These are phyloP conservation scores for Nothobranchius furzeri DNA, from an alignment of 2,113 vertebrate genomes.

Conservation along the genomic window DNA sequence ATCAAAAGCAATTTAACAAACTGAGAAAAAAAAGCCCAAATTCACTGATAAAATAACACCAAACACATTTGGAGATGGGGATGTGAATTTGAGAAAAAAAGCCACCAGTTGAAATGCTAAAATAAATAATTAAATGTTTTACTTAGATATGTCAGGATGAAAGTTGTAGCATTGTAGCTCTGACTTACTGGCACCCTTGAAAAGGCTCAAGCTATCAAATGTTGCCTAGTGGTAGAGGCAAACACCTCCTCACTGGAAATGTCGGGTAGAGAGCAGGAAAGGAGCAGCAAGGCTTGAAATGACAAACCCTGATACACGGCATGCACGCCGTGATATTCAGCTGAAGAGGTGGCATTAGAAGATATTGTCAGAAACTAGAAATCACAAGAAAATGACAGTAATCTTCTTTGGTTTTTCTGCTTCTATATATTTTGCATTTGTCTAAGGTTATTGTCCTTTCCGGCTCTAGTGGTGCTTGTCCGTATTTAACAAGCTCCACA, in stretches of 20 bases:
- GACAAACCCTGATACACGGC: background rate
- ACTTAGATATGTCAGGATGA: background rate
- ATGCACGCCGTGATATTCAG: background rate
- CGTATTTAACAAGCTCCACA: background rate
- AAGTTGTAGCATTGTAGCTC: background rate
- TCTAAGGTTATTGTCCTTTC: background rate
- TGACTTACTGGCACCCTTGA: background rate
- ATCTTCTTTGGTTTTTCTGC: slow-evolving; percentile 2
- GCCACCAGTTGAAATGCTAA: background rate
- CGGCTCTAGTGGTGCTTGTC: background rate
- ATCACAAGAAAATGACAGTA: background rate
- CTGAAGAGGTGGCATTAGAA: slow-evolving; percentile 1
- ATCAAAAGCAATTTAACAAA: background rate
- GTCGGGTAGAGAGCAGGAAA: background rate
- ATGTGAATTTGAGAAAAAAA: background rate
- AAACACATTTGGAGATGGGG: background rate
- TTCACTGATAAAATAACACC: background rate
- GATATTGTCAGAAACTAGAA: background rate
- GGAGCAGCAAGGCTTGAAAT: background rate
- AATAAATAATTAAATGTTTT: background rate
- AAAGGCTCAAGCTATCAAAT: background rate
- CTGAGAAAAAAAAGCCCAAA: background rate
- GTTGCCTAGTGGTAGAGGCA: background rate
- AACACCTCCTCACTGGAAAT: background rate
- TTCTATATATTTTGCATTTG: background rate